phyloP scores from a whole-genome alignment of 2,797 vertebrate species.

The Syngnathus acus region DNA sequence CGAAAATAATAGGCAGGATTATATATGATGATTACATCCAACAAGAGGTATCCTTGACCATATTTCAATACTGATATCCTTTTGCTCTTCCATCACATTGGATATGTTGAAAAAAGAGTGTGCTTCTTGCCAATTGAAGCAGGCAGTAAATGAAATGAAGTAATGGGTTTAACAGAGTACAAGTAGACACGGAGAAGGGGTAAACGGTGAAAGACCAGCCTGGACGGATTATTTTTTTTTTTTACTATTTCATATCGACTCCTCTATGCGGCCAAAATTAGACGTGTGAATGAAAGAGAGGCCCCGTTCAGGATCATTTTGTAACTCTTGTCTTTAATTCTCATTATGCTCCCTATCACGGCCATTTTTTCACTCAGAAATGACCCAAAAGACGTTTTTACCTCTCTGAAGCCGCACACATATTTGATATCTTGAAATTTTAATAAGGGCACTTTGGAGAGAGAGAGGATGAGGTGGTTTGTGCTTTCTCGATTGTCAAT shows the following conservation, averaged over 20 bases:
- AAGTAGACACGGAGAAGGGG: conserved; percentile 28
- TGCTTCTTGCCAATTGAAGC: conserved; percentile 40
- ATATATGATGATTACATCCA: conserved; percentile 25
- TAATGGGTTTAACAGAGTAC: conserved; percentile 39
- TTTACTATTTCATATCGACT: conserved; percentile 47
- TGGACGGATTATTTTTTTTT: conserved; percentile 25
- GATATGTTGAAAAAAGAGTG: conserved; percentile 13
- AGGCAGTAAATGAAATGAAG: conserved; percentile 45
- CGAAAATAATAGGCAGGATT: conserved; percentile 18
- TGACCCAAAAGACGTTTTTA: conserved; percentile 20
- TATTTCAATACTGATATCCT: conserved; percentile 36
- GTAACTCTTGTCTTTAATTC: conserved; percentile 39
- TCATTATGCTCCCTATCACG: conserved; percentile 25
- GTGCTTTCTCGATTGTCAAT: conserved; percentile 19
- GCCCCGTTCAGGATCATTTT: conserved; percentile 32
- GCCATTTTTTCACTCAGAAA: conserved; percentile 25
- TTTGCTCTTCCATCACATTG: conserved; percentile 31
- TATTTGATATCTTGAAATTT: conserved; percentile 55
- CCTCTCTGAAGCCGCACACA: conserved; percentile 42
- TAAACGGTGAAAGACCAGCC: conserved; percentile 35
- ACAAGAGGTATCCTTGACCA: conserved; percentile 30
- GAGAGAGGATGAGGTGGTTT: conserved; percentile 39
- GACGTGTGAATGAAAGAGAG: conserved; percentile 22
- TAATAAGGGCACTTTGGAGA: conserved; percentile 53
- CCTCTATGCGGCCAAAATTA: conserved; percentile 27